These are phyloP conservation scores for Perca fluviatilis DNA, from an alignment of 2,113 vertebrate species.

Conservation along the genomic window DNA sequence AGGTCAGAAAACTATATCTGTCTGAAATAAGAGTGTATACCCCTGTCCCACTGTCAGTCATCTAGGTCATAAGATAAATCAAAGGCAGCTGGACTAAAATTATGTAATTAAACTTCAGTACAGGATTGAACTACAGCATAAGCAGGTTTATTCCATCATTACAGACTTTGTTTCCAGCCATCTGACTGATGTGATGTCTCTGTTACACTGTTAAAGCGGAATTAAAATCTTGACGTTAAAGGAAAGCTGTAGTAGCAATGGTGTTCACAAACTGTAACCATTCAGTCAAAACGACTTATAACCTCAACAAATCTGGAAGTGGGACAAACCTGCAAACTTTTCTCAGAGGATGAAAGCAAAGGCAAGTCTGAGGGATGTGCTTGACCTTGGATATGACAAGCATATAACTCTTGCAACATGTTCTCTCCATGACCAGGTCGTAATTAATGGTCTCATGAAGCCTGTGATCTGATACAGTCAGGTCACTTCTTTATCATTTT, in stretches of 20 bases:
- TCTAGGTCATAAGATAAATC: neutral
- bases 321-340: slow-evolving; percentile 33
- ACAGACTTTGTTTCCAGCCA: slow-evolving; percentile 22
- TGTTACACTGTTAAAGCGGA: neutral
- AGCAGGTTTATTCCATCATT: neutral
- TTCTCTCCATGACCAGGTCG: neutral
- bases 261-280: slow-evolving; percentile 22
- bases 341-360: slow-evolving; percentile 18
- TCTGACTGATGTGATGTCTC: slow-evolving; percentile 25
- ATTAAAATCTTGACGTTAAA: neutral
- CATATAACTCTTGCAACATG: slow-evolving; percentile 16
- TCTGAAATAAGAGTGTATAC: neutral
- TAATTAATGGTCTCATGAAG: neutral
- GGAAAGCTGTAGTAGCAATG: neutral
- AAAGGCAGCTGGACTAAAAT: slow-evolving; percentile 5
- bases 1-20: neutral
- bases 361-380: slow-evolving; percentile 15
- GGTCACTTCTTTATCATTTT: neutral
- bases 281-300: slow-evolving; percentile 43
- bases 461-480: neutral
- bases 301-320: slow-evolving; percentile 27
- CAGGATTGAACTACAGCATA: neutral
- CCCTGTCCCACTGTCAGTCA: neutral
- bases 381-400: slow-evolving; percentile 31
- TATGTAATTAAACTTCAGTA: neutral